phyloP scores from a whole-genome alignment of 2,888 invertebrate species.

The Globia sparganii region DNA sequence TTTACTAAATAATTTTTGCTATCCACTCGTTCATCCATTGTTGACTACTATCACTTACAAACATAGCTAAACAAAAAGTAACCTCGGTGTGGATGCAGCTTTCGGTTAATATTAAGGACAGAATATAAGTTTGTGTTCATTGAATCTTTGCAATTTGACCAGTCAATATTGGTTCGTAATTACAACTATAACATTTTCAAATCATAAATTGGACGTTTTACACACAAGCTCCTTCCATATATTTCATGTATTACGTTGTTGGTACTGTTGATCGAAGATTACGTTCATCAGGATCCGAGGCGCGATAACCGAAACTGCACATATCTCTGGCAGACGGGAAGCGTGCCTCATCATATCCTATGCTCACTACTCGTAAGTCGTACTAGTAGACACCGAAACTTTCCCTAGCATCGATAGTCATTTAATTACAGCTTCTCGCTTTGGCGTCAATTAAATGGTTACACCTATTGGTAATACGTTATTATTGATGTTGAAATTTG shows the following conservation, averaged over 20 bases:
- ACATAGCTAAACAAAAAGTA: not conserved
- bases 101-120: not conserved
- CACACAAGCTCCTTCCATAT: not conserved
- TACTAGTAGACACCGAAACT: constrained; percentile 7
- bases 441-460: not conserved
- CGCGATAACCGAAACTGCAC: constrained; percentile 38
- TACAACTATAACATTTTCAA: no score
- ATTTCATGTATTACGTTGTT: constrained; percentile 18
- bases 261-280: no score
- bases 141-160: not conserved
- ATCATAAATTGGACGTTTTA: no score
- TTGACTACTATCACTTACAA: not conserved
- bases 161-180: not conserved
- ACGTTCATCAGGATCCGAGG: constrained; percentile 41
- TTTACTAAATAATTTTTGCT: not conserved
- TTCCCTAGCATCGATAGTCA: constrained; percentile 9
- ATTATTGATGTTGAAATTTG: constrained; percentile 14
- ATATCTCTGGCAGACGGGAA: constrained; percentile 44
- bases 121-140: not conserved
- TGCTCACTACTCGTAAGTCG: not conserved
- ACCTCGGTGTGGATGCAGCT: not conserved
- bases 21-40: not conserved
- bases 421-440: constrained; percentile 23
- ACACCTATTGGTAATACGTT: not conserved
- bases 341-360: constrained; percentile 26